Base-by-base conservation (phyloP, 2,113 vertebrate genomes). In the Diphyllodes magnificus region DNA sequence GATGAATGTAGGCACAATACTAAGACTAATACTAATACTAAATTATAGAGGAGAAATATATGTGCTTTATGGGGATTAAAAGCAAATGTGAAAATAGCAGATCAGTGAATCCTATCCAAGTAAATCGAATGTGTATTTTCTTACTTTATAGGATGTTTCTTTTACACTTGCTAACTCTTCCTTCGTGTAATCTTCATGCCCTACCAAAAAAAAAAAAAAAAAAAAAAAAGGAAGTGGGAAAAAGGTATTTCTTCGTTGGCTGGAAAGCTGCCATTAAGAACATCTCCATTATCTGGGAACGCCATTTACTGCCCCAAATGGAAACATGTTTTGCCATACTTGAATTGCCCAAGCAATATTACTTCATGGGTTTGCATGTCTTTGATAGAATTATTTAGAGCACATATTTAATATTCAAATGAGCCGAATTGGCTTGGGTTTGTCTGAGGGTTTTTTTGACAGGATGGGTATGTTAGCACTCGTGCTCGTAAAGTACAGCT, bases 401-500 rank as follows among this genome's bases (percentile, higher is more conserved):
- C 7, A 7, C 6, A 49, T 19, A 22, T 39, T 45, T 57, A 66
- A 24, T 81, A 59, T n/a, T 72, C 20, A 77, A 53, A 50, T 15
- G 9, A 64, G 7, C 27, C 37, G 50, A 63, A 64, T 44, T 14
- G 42, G 6, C 39, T 40, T 56, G 24, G 39, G 8, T 47, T 79
- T 84, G 33, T 50, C n/a, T 37, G 63, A 61, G 25, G 6, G 7
- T 5, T 59, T 33, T 51, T n/a, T 31, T 21, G 2, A 19, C 28
- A 31, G 50, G 53, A 68, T 8, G 31, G 23, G 13, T 5, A 11
- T 2, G 6, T n/a, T 63, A 64, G 18, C 83, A 24, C 20, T 30
- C 20, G 6, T 12, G 15, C 3, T 42, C 17, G 12, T 6, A 4
- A 0, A 24, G 39, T 1, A 31, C 56, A 31, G 49, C 35, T 65